Evolutionary conservation across 2,888 invertebrate genomes (phyloP).

Genomic region (Xiphydria camelus): DNA sequence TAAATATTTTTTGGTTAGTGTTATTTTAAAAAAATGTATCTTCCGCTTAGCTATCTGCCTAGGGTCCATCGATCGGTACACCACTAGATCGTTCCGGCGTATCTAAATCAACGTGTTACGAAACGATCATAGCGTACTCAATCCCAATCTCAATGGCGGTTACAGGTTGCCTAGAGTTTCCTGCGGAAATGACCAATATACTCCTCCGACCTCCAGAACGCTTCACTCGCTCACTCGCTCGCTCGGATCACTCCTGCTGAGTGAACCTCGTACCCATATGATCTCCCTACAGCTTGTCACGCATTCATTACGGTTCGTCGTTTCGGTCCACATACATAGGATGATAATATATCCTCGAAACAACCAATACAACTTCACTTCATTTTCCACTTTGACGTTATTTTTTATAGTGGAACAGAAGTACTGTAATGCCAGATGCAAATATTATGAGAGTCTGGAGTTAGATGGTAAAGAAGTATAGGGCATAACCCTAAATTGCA

Average conservation of each 20-base stretch:
- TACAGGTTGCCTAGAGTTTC: slow-evolving; percentile 55
- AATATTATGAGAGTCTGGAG: no score
- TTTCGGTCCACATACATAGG: no score
- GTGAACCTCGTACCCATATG: slow-evolving; percentile 38
- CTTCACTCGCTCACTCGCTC: slow-evolving; percentile 29
- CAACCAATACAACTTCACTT: slow-evolving; percentile 46
- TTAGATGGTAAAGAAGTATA: no score
- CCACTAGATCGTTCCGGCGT: no score
- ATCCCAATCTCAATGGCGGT: slow-evolving; percentile 51
- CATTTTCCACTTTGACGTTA: slow-evolving; percentile 30
- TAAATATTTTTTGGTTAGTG: no score
- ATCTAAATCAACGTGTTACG: slow-evolving; percentile 36
- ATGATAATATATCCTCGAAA: slow-evolving; percentile 48
- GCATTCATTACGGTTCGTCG: slow-evolving; percentile 46
- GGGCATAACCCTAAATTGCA: no score
- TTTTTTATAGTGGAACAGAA: no score
- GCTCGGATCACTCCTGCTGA: slow-evolving; percentile 3
- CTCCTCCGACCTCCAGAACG: slow-evolving; percentile 51
- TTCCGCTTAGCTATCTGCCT: no score
- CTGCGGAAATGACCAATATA: slow-evolving; percentile 56
- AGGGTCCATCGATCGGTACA: no score
- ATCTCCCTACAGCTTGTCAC: slow-evolving; percentile 44
- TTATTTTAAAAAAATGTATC: no score
- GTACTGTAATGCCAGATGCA: no score
- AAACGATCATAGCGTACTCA: slow-evolving; percentile 47